Evolutionary conservation across 2,797 vertebrate species (phyloP), one percentile per base, ranked within the genome.

Genomic region (Pseudochromis fuscus): DNA sequence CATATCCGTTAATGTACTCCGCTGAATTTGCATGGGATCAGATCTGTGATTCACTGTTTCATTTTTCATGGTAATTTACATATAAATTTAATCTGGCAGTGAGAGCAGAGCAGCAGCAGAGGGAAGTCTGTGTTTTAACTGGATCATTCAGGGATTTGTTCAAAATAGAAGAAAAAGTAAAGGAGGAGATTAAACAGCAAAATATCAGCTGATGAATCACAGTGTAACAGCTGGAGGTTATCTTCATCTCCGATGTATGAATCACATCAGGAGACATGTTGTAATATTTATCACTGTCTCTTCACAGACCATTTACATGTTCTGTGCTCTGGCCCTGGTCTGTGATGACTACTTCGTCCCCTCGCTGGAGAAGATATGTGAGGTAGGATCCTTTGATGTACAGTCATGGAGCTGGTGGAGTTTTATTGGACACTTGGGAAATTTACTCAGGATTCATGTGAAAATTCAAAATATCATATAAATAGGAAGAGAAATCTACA

Each of bases 261-360:
- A 72, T 69, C 42, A 46, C 49, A 49, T 56, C 38, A 55, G 3
- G 30, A 2, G 19, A 42, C 40, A 42, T 40, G 38, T 42, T 77
- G 6, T 42, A 15, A 15, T 38, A 42, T 40, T 61, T 72, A 38
- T 71, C 2, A 63, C 10, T 69, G 16, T 83, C 63, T 67, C 61
- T 71, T 24, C 87, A 18, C 91, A 98, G 97, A 95, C 96, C 4
- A 94, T 98, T 84, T 98, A 98, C 84, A 96, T 98, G 96, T 98
- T 98, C 87, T 97, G 96, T 18, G 96, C 96, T 0, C 90, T 98
- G 88, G 97, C 97, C 10, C 95, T 98, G 3, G 95, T 98, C 70
- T 98, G 97, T 4, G 97, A 98, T 48, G 97, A 98, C 92, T 98
- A 97, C 93, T 98, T 98, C 3, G 97, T 98, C 51, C 97, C 97